Percentiles rank a stretch among this genome's conserved stretches.
Conservation (phyloP, 1,140 invertebrate genomes). For the Dolichoris vasculosae region DNA sequence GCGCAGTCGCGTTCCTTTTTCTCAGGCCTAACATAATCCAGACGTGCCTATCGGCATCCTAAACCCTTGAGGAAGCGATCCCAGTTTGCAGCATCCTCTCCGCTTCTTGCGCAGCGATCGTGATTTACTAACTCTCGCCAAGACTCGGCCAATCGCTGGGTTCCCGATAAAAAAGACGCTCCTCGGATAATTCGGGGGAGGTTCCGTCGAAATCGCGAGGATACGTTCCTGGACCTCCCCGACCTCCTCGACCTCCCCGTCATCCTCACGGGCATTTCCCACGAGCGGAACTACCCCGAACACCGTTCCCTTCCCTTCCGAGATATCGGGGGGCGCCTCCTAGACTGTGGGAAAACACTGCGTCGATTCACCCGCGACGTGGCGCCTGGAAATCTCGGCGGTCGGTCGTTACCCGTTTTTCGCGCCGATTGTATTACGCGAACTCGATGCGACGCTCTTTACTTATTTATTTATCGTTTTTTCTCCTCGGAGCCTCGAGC, state of each 20-base stretch:
- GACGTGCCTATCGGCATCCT: constrained; percentile 60
- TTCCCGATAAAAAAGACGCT: too few species aligned
- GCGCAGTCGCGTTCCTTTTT: constrained; percentile 55
- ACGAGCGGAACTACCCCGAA: too few species aligned
- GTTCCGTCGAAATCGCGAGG: not conserved
- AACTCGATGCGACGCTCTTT: too few species aligned
- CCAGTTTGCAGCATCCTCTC: constrained; percentile 18
- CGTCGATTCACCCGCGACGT: constrained; percentile 31
- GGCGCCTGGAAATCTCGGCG: not conserved
- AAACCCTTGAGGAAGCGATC: constrained; percentile 61
- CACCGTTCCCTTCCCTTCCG: too few species aligned
- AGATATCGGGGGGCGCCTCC: constrained; percentile 70
- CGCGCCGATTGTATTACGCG: not conserved
- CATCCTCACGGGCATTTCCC: not conserved
- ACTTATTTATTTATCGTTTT: too few species aligned
- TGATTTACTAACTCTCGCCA: constrained; percentile 32
- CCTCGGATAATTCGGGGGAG: not conserved
- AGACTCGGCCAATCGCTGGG: not conserved
- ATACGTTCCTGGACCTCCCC: too few species aligned
- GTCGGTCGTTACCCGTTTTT: not conserved
- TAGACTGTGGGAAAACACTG: constrained; percentile 72
- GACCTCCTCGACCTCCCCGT: not conserved
- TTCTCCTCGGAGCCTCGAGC: too few species aligned
- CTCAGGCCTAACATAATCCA: constrained; percentile 67
- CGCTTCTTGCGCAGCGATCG: constrained; percentile 48